A percentile compares a stretch with the other conserved stretches of the same genome.
Conservation (phyloP, 2,113 vertebrate genomes). For the Stomatorhinus ivindoensis region DNA sequence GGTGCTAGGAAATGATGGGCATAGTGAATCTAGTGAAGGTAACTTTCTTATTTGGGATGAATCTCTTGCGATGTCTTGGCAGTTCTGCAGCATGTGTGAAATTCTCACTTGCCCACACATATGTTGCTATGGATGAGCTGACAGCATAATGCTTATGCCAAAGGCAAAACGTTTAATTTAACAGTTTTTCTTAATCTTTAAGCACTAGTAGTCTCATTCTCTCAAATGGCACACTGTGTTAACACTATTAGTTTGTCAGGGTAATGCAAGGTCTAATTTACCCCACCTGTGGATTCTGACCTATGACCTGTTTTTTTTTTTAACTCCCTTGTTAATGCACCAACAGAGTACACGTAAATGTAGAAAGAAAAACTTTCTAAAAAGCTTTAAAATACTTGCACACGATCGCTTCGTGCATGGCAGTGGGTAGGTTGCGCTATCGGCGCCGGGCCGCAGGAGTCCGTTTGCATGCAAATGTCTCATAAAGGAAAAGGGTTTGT, state of each 20-base stretch:
- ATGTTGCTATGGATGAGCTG: not conserved
- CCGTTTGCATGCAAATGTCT: not conserved
- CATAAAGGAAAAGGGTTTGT: not conserved
- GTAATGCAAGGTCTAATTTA: not conserved
- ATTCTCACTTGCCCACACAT: not conserved
- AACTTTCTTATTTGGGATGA: not conserved
- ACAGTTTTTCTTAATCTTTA: not conserved
- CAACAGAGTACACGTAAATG: not conserved
- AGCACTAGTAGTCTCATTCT: not conserved
- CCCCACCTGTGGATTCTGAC: not conserved
- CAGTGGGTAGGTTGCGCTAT: not conserved
- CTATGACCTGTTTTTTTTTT: not conserved
- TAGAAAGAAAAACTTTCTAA: not conserved
- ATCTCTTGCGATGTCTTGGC: not conserved
- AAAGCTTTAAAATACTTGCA: not conserved
- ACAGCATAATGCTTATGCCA: not conserved
- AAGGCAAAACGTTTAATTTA: not conserved
- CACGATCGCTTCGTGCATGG: not conserved
- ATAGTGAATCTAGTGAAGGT: not conserved
- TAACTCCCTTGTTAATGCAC: not conserved
- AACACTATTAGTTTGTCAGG: not conserved
- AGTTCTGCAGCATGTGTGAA: not conserved
- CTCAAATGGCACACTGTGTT: not conserved
- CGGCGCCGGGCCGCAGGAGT: not conserved
- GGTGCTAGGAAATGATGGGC: not conserved